phyloP scores from a whole-genome alignment of 2,888 invertebrate genomes.

The Tanytarsus gracilentus region DNA sequence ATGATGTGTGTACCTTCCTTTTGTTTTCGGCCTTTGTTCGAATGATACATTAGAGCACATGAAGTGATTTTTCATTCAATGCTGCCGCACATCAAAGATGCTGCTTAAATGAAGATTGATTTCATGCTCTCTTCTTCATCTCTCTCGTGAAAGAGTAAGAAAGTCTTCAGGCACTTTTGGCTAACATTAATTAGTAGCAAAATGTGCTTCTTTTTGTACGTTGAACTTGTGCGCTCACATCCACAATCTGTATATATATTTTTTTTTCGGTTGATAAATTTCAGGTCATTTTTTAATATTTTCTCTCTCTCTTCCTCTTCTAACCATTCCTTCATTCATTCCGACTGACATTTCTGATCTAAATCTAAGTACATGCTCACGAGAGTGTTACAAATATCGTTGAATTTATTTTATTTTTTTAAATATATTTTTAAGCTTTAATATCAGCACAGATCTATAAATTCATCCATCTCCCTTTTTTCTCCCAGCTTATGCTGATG shows the following conservation, averaged over 20 bases:
- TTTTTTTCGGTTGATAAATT: conserved; percentile 2
- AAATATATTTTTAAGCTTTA: neutral
- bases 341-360: neutral
- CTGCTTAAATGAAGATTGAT: conserved; percentile 26
- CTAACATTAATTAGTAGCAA: conserved; percentile 13
- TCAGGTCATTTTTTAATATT: conserved; percentile 6
- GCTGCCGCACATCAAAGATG: neutral
- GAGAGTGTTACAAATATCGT: too few species aligned
- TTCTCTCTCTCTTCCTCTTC: neutral
- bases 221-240: neutral
- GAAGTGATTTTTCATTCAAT: neutral
- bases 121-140: neutral
- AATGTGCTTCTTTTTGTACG: neutral
- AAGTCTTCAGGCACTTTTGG: neutral
- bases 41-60: neutral
- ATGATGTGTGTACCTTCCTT: too few species aligned
- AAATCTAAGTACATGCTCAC: too few species aligned
- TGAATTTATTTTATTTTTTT: too few species aligned
- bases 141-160: too few species aligned
- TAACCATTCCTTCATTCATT: neutral
- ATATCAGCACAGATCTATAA: too few species aligned
- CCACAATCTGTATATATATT: neutral
- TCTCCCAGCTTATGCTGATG: neutral
- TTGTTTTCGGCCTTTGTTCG: too few species aligned
- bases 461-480: neutral